Percentiles rank a stretch among this genome's conserved stretches.
Conservation (phyloP, 1,140 invertebrate species). For the Mesaphorura yosii region DNA sequence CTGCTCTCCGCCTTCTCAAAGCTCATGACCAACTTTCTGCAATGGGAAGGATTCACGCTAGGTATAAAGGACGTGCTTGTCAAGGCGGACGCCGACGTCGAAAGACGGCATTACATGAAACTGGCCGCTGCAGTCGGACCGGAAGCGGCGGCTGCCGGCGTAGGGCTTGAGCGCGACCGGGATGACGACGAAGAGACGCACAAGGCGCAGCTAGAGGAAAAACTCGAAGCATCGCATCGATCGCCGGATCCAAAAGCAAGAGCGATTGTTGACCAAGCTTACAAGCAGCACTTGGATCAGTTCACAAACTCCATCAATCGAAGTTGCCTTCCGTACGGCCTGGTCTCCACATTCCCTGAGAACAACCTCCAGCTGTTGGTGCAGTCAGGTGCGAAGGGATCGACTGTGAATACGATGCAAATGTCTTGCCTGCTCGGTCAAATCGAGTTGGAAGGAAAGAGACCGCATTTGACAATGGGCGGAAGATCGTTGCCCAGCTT, state of each 20-base stretch:
- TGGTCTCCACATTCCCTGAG: constrained; percentile 75
- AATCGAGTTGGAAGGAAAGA: constrained; percentile 95
- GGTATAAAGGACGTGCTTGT: constrained; percentile 92
- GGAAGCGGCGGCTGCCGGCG: constrained; percentile 51
- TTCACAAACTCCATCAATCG: constrained; percentile 82
- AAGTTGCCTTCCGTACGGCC: constrained; percentile 63
- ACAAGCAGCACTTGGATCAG: constrained; percentile 68
- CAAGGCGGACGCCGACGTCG: constrained; percentile 53
- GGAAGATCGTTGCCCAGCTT: constrained; percentile 90
- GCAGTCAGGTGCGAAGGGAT: constrained; percentile 94
- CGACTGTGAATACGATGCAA: constrained; percentile 90
- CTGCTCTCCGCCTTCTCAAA: constrained; percentile 81
- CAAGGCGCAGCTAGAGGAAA: constrained; percentile 48
- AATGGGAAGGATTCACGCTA: constrained; percentile 83
- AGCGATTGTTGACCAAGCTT: constrained; percentile 67
- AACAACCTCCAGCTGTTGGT: constrained; percentile 98
- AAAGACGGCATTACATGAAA: constrained; percentile 57
- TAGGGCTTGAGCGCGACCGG: constrained; percentile 52
- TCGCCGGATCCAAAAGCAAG: constrained; percentile 60
- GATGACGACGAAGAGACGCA: too few relatives aligned
- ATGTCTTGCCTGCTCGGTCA: constrained; percentile 94
- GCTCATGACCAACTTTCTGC: constrained; percentile 81
- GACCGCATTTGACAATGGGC: constrained; percentile 87
- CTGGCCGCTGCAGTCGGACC: constrained; percentile 45
- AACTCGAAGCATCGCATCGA: constrained; percentile 57